Base-by-base conservation (phyloP, 2,888 invertebrate genomes). In the Rhaphigaster nebulosa region DNA sequence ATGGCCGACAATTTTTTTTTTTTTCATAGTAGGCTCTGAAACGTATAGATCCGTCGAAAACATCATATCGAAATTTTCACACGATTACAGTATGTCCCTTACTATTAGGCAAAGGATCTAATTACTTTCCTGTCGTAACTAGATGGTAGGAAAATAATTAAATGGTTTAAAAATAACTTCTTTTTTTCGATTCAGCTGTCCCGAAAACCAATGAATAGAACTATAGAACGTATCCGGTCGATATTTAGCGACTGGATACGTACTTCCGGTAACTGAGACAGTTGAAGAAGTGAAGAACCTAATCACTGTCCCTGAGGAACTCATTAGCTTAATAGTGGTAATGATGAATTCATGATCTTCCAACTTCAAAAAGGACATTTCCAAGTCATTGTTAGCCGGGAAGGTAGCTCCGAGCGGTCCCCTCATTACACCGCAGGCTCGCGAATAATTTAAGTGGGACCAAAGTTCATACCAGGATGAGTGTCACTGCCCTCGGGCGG, bases 241-340 rank as follows among this genome's bases (percentile, higher is more conserved):
- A n/a, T n/a, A n/a, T n/a, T n/a, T n/a, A n/a, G n/a, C n/a, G 29
- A 70, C 70, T 0, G 65, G 29, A 2, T 65, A 29, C 29, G 6
- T 34, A 4, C 34, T 70, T 70, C 18, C 70, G 18, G 13, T 34
- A 70, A 18, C 18, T 34, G 70, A 65, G 29, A 13, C 6, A 34
- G 70, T 70, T 34, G 70, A 34, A 29, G 1, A 70, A 18, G n/a
- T 29, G 29, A 65, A 65, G 29, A 15, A 65, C n/a, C n/a, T 65
- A 65, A 70, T 70, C 70, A 70, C 34, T 70, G 1, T 34, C 34
- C 70, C 70, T 70, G 70, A 34, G 70, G 70, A 70, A 70, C 70
- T 70, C 70, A 34, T 70, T 70, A 70, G 70, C 34, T 34, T 70
- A 70, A 70, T 34, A 70, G 70, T 70, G 70, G 34, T 70, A 70